These are phyloP conservation scores for Drosophila miranda DNA, from an alignment of 1,140 invertebrate genomes.

Conservation along the genomic window DNA sequence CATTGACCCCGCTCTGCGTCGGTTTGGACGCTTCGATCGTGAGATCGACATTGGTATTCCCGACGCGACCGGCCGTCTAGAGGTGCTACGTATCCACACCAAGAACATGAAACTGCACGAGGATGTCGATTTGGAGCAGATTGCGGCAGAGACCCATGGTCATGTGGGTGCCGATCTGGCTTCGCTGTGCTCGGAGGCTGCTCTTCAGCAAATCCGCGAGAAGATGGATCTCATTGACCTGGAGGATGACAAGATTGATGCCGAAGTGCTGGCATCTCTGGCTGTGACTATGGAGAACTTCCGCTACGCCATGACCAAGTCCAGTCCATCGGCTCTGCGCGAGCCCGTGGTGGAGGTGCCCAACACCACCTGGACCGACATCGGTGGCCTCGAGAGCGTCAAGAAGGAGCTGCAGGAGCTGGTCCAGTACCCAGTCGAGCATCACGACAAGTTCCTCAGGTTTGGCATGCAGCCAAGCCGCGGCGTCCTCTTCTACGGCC, in stretches of 20 bases:
- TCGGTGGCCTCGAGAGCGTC: slow-evolving; percentile 98
- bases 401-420: slow-evolving; percentile 99
- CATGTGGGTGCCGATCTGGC: slow-evolving; percentile 99
- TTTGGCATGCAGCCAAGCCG: slow-evolving; percentile 99
- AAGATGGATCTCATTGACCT: slow-evolving; percentile 99
- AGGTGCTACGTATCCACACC: slow-evolving; percentile 99
- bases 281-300: slow-evolving; percentile 99
- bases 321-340: slow-evolving; percentile 97
- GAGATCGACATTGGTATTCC: slow-evolving; percentile 99
- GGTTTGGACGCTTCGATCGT: slow-evolving; percentile 99
- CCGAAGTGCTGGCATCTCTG: slow-evolving; percentile 97
- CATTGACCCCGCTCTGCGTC: slow-evolving; percentile 97
- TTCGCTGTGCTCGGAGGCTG: slow-evolving; percentile 99
- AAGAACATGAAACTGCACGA: slow-evolving; percentile 99
- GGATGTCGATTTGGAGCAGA: slow-evolving; percentile 99
- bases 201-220: slow-evolving; percentile 99
- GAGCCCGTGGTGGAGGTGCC: slow-evolving; percentile 99
- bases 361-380: slow-evolving; percentile 98
- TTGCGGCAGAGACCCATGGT: slow-evolving; percentile 99
- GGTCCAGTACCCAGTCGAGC: slow-evolving; percentile 99
- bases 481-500: slow-evolving; percentile 99
- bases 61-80: slow-evolving; percentile 98
- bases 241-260: slow-evolving; percentile 99
- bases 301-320: slow-evolving; percentile 99
- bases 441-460: slow-evolving; percentile 99